A percentile compares a stretch with the other conserved stretches of the same genome.
Conservation (phyloP, 1,140 invertebrate genomes). For the Temnothorax curvispinosus region DNA sequence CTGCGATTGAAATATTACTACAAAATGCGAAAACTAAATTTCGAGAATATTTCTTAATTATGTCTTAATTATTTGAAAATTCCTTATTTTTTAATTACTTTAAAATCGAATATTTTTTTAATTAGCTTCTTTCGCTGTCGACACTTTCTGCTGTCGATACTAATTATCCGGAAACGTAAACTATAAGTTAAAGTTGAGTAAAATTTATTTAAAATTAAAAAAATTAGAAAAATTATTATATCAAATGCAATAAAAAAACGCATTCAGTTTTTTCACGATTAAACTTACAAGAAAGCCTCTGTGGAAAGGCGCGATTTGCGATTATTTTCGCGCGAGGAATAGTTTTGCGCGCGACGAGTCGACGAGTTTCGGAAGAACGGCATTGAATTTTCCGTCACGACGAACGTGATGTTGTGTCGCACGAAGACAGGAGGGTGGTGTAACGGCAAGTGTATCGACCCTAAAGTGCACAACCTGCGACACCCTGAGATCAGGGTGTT, state of each 20-base stretch:
- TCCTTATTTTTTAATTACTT: too few species aligned
- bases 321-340: background rate
- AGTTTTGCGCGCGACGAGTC: background rate
- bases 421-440: background rate
- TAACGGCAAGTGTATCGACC: constrained; percentile 57
- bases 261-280: background rate
- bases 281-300: background rate
- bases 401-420: background rate
- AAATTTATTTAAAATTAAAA: background rate
- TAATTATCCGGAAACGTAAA: background rate
- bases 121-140: background rate
- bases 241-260: background rate
- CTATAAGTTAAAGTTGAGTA: background rate
- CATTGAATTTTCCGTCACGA: constrained; percentile 27
- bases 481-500: constrained; percentile 50
- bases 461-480: constrained; percentile 63
- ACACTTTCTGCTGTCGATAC: background rate
- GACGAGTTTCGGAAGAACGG: background rate
- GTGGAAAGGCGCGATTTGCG: background rate
- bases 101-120: background rate
- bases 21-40: background rate
- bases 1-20: background rate
- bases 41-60: background rate
- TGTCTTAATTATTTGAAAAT: background rate
- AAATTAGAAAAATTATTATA: background rate